Base-by-base conservation (phyloP, 2,888 invertebrate genomes). In the Entomobrya multifasciata region DNA sequence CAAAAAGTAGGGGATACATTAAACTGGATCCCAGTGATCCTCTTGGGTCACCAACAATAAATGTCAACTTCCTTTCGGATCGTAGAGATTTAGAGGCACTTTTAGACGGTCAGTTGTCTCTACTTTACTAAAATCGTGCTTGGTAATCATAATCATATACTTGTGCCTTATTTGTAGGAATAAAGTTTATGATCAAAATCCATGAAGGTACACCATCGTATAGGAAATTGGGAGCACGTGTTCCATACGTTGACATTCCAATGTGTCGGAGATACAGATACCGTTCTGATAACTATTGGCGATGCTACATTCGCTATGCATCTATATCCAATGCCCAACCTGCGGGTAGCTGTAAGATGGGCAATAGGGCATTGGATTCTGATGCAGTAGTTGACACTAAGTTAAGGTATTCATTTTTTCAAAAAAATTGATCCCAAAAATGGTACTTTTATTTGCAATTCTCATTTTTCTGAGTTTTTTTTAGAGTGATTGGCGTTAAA, bases 1-100 rank as follows among this genome's bases (percentile, higher is more conserved):
- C 84, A 17, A 83, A 86, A 44, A 87, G 87, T 36, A 22, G 89
- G 1, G 47, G 52, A 17, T n/a, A n/a, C n/a, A 30, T 86, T 1
- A n/a, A 15, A 13, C 10, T 86, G 20, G 72, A 85, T 60, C 36
- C 72, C 0, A 44, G 30, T 4, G 44, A 86, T 74, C 52, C 57
- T 10, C 8, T 41, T 6, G 80, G 80, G 0, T 22, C n/a, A 0
- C 86, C 86, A 30, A 47, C 76, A 0, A 2, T 86, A 1, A 67
- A 86, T 41, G 47, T 79, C 5, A 74, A 72, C 15, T 79, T 49
- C n/a, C 20, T 86, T 5, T 13, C 36, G 6, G 55, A 84, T 30
- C 22, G 52, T 3, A 25, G 13, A 20, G 84, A 84, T 27, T 4
- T 44, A 11, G 25, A 78, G n/a, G 49, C 22, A 17, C 15, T 77